Conservation (phyloP, 2,797 vertebrate genomes). For the Bradypodion pumilum region DNA sequence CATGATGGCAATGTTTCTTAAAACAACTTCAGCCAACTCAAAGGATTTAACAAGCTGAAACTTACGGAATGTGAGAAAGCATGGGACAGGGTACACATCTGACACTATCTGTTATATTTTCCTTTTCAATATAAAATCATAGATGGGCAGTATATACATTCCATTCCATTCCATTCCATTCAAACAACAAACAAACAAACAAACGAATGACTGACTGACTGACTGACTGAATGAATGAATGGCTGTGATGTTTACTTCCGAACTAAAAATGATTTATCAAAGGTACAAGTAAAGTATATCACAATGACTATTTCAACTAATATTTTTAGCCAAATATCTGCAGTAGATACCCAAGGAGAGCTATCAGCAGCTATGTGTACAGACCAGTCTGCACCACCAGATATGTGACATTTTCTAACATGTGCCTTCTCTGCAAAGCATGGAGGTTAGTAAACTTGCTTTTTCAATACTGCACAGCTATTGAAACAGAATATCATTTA, state of each 20-base stretch:
- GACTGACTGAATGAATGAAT: too few species aligned
- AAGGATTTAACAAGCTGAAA: neutral
- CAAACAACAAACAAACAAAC: too few species aligned
- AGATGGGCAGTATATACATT: too few species aligned
- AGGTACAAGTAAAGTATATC: too few species aligned
- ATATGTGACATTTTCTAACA: conserved; percentile 13
- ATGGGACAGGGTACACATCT: neutral
- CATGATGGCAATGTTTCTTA: too few species aligned
- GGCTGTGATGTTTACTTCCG: neutral
- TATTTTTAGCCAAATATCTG: conserved; percentile 5
- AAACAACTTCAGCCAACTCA: neutral
- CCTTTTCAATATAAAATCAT: neutral
- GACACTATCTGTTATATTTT: neutral
- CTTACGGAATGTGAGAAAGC: neutral
- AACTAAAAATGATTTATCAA: neutral
- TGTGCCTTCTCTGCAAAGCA: neutral
- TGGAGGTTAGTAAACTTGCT: conserved; percentile 2
- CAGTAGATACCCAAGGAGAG: neutral
- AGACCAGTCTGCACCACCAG: neutral
- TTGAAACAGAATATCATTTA: neutral
- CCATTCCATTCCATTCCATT: too few species aligned
- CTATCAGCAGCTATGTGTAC: neutral
- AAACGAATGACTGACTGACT: too few species aligned
- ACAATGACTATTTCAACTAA: neutral
- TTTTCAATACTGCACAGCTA: neutral